Conservation (phyloP, 92 coral and sea anemone species). For the Parazoanthus darwini region DNA sequence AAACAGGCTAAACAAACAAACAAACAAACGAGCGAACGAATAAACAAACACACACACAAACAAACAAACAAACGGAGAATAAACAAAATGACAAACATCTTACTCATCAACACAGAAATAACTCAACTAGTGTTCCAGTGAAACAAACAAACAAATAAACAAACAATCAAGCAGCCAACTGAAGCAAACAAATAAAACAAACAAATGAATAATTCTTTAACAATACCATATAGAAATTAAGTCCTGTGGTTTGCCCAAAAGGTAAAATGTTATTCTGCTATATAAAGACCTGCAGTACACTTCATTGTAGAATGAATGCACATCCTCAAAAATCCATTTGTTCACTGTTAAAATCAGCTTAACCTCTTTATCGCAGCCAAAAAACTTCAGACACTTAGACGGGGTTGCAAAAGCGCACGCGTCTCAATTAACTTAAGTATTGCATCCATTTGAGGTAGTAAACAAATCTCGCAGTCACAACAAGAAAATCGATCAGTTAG, state of each 20-base stretch:
- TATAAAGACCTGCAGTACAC: background rate
- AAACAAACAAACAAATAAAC: background rate
- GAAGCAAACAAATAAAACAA: background rate
- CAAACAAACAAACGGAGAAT: background rate
- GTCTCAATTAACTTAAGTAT: background rate
- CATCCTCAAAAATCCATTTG: background rate
- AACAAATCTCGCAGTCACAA: background rate
- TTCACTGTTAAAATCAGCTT: background rate
- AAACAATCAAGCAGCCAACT: background rate
- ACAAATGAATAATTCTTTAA: no score
- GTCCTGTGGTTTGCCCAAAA: background rate
- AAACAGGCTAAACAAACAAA: background rate
- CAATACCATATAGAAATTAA: background rate
- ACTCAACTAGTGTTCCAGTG: no score
- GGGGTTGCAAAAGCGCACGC: background rate
- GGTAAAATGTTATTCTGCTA: background rate
- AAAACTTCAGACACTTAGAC: background rate
- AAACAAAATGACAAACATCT: background rate
- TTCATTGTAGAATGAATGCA: no score
- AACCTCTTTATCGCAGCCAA: background rate
- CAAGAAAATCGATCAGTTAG: background rate
- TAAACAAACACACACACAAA: background rate
- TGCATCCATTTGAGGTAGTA: background rate
- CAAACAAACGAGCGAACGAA: background rate
- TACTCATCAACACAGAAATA: no score